Evolutionary conservation across 1,140 invertebrate species (phyloP), one percentile per base, ranked within the genome.

Genomic region (Whitmania pigra): DNA sequence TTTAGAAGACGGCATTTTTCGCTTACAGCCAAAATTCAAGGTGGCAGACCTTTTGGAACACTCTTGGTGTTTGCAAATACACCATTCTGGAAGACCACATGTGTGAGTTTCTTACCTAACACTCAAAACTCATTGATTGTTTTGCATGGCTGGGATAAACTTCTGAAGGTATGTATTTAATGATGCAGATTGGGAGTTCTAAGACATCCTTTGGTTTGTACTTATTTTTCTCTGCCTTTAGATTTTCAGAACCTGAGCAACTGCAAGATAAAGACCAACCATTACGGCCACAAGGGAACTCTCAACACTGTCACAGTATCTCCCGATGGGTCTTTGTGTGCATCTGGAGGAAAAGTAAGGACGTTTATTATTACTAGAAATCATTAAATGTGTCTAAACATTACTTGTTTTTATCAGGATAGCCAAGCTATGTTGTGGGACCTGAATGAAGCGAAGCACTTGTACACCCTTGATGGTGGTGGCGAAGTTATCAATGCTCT

Each of bases 11-110:
- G n/a, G 96, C 97, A 20, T 99, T 99, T 85, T 98, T 94, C 60
- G 93, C 94, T 78, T 96, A 99, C 85, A 99, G 99, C 83, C 94
- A 66, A 88, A n/a, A n/a, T n/a, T n/a, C n/a, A 96, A 54, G 97
- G 99, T 86, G 97, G 94, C 82, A n/a, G n/a, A 96, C 94, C 73
- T 98, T 99, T 83, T 99, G 97, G 97, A 99, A 99, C 82, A 99
- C 96, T 11, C 86, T 99, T 75, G 96, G 95, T 71, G 94, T 98
- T 82, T 99, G 97, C 87, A 99, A 99, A 84, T 98, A 98, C 83
- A 99, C 96, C 57, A 97, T 99, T 78, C 82, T 96, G 86, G 95
- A 99, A 81, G 95, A 95, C 98, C 67, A 98, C 94, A 5, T 99
- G 96, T 81, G 97, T 99, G 0, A 86, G 97, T 67, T 99, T 99